Evolutionary conservation across 2,888 invertebrate genomes (phyloP).

Genomic region (Calameuta filiformis): DNA sequence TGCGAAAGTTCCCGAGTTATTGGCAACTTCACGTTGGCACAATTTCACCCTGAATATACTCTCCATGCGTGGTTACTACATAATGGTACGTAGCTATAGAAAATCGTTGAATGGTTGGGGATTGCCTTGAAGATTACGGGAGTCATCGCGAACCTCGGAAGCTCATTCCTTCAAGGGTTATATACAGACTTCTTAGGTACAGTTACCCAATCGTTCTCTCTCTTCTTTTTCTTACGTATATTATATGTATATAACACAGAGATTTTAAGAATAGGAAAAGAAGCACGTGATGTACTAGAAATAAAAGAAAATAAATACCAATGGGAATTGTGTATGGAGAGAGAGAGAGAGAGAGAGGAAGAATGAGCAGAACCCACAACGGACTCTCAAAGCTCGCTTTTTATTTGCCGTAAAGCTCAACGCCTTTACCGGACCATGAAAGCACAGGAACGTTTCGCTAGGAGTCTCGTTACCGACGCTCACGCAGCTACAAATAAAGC

Average conservation of each 20-base stretch:
- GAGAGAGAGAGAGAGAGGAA: neutral
- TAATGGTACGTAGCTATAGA: neutral
- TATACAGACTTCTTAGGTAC: no score
- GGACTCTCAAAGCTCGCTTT: constrained; percentile 21
- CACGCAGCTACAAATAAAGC: neutral
- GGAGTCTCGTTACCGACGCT: neutral
- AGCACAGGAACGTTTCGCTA: neutral
- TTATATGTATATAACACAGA: neutral
- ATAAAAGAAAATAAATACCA: neutral
- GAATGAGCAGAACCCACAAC: neutral
- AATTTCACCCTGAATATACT: neutral
- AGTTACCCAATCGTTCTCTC: neutral
- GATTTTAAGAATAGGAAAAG: neutral
- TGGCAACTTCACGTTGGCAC: neutral
- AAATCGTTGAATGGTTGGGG: neutral
- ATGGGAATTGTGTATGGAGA: neutral
- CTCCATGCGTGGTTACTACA: neutral
- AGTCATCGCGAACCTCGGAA: neutral
- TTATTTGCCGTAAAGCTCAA: constrained; percentile 38
- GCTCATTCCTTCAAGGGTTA: neutral
- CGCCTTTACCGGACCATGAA: constrained; percentile 14
- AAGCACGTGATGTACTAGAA: neutral
- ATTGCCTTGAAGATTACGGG: neutral
- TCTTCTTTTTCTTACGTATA: neutral
- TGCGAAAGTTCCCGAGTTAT: neutral